Evolutionary conservation across 2,888 invertebrate species (phyloP).

Genomic region (Limenitis camilla): DNA sequence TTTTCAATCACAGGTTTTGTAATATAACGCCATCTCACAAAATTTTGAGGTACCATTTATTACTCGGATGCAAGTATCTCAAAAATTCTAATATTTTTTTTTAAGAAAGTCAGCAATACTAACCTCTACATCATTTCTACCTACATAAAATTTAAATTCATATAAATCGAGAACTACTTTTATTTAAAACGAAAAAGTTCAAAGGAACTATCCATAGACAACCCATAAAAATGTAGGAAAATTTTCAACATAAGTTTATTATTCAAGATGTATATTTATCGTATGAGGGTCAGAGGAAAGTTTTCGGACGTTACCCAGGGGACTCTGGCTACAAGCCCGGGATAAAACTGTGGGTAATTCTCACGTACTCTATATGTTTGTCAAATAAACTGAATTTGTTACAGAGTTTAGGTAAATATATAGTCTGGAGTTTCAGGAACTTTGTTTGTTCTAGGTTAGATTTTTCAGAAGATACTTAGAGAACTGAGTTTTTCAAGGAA

Average conservation of each 20-base stretch:
- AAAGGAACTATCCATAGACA: slow-evolving; percentile 1
- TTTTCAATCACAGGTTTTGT: no score
- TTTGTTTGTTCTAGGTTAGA: neutral
- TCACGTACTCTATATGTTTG: slow-evolving; percentile 65
- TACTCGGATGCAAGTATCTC: no score
- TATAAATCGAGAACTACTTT: no score
- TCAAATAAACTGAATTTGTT: slow-evolving; percentile 34
- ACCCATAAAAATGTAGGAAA: slow-evolving; percentile 14
- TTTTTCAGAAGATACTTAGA: neutral
- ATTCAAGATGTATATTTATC: slow-evolving; percentile 32
- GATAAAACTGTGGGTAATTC: slow-evolving; percentile 73
- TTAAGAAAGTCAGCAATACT: no score
- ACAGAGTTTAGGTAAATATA: slow-evolving; percentile 5
- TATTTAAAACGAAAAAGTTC: neutral
- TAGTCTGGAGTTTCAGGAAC: neutral
- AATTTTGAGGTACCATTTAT: no score
- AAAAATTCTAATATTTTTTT: no score
- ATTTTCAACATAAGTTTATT: slow-evolving; percentile 21
- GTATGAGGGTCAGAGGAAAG: slow-evolving; percentile 61
- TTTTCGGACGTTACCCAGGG: slow-evolving; percentile 61
- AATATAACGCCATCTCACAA: no score
- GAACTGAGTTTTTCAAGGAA: no score
- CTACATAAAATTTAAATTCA: no score
- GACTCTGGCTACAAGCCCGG: slow-evolving; percentile 50
- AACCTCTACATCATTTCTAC: no score